Conservation (phyloP, 1,140 invertebrate species). For the Carposina sasakii region DNA sequence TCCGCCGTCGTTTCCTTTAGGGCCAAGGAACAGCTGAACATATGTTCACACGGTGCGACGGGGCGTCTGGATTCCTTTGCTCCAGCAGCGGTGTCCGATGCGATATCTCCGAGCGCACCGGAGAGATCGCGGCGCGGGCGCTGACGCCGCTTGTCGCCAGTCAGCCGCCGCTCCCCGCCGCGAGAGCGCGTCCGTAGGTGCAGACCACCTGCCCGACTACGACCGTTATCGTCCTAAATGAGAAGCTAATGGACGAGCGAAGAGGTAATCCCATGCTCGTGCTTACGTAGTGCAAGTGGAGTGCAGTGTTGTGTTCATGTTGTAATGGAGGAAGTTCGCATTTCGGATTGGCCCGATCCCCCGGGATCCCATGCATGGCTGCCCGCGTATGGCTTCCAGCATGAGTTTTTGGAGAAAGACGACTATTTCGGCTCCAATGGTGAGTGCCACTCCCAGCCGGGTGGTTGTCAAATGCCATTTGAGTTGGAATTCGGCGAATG, state of each 20-base stretch:
- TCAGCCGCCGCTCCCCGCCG: conserved; percentile 46
- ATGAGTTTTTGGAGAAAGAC: conserved; percentile 74
- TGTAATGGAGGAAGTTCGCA: conserved; percentile 75
- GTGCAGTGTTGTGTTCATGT: conserved; percentile 66
- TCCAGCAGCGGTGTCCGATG: conserved; percentile 33
- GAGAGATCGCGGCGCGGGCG: conserved; percentile 53
- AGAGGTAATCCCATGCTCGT: conserved; percentile 65
- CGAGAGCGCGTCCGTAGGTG: conserved; percentile 30
- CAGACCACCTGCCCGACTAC: conserved; percentile 16
- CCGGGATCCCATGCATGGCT: conserved; percentile 77
- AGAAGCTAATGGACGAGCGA: conserved; percentile 62
- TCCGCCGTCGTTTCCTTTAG: conserved; percentile 31
- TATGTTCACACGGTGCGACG: too few relatives aligned
- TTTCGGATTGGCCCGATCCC: conserved; percentile 77
- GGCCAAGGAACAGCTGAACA: conserved; percentile 27
- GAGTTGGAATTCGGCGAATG: conserved; percentile 10
- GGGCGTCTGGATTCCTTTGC: conserved; percentile 30
- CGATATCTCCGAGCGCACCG: conserved; percentile 15
- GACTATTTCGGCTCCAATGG: conserved; percentile 75
- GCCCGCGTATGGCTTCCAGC: conserved; percentile 78
- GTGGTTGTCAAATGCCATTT: not conserved
- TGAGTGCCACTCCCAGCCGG: conserved; percentile 44
- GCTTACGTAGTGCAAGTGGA: conserved; percentile 53
- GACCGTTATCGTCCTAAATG: conserved; percentile 67
- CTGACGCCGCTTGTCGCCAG: conserved; percentile 36